Base-by-base conservation (phyloP, 2,888 invertebrate genomes). In the Idaea biselata region DNA sequence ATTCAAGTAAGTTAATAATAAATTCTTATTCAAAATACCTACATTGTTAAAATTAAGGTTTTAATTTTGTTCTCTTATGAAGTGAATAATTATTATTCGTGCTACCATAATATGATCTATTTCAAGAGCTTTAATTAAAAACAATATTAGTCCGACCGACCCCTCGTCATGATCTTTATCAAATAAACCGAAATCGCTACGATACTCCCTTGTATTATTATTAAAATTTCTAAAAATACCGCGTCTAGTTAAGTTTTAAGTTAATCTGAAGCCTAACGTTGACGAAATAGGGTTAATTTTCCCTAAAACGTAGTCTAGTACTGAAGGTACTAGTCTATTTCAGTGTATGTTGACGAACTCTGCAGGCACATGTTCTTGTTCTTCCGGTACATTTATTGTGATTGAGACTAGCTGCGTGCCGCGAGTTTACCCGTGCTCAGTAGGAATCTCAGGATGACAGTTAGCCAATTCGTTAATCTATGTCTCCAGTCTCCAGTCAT, bases 331-430 rank as follows among this genome's bases (percentile, higher is more conserved):
- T 72, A 68, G 72, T 84, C 87, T 89, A 88, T 89, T 88, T 86
- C 74, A 73, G 81, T 76, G 72, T 60, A 82, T 83, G 87, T 81
- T 87, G 86, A 77, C 86, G 88, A 88, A 86, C 88, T 79, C 83
- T 73, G 75, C 73, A 69, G 62, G 66, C 76, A 72, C 76, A 70
- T 68, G 75, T 75, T 75, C 74, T 69, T 68, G 67, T 72, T 72
- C 80, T 83, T 83, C 81, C 82, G 79, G 75, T 73, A 69, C 73
- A 71, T 77, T 76, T 73, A 76, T 75, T 74, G 72, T 77, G 75
- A 77, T 77, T 71, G 70, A 25, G 25, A 25, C 25, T 25, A 25
- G 25, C 25, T 25, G 25, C 25, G 25, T 25, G 25, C 25, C 5
- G 25, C 25, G 25, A 25, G 1, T 25, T 25, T 25, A 25, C 25